phyloP scores from a whole-genome alignment of 2,888 invertebrate species.

The Tetragonisca angustula region DNA sequence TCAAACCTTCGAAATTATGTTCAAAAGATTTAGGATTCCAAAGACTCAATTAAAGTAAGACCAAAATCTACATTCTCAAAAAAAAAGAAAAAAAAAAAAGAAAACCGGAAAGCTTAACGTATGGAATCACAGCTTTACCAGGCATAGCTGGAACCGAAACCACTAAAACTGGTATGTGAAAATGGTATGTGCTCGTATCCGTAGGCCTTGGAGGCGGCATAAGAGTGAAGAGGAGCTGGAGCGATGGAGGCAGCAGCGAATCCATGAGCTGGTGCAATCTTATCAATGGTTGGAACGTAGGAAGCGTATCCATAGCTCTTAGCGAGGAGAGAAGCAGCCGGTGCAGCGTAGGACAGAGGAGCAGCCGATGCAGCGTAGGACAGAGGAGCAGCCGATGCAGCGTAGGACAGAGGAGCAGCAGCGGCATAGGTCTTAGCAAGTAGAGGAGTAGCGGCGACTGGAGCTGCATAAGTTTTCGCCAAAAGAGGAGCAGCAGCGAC shows the following conservation, averaged over 20 bases:
- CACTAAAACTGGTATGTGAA: conserved; percentile 57
- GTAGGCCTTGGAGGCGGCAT: conserved; percentile 62
- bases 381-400: not conserved
- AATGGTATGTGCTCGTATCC: conserved; percentile 49
- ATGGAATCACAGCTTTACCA: conserved; percentile 68
- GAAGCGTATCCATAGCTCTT: conserved; percentile 57
- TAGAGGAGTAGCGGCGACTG: conserved; percentile 15
- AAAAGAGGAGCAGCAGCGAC: no score
- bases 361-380: conserved; percentile 31
- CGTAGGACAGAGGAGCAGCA: not conserved
- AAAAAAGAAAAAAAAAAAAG: not conserved
- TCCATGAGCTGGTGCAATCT: conserved; percentile 44
- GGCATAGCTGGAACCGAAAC: conserved; percentile 74
- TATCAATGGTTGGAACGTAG: not conserved
- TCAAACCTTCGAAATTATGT: not conserved
- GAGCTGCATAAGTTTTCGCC: no score
- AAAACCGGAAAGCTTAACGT: conserved; percentile 9
- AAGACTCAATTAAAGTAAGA: not conserved
- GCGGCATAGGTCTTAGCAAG: no score
- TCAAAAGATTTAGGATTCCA: not conserved
- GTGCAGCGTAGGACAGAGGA: conserved; percentile 56
- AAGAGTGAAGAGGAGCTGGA: conserved; percentile 13
- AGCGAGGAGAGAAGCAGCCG: conserved; percentile 50
- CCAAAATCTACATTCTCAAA: not conserved
- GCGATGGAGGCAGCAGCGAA: conserved; percentile 43